A percentile compares a stretch with the other conserved stretches of the same genome.
phyloP scores from a whole-genome alignment of 2,888 invertebrate genomes.

The Charanyca ferruginea region DNA sequence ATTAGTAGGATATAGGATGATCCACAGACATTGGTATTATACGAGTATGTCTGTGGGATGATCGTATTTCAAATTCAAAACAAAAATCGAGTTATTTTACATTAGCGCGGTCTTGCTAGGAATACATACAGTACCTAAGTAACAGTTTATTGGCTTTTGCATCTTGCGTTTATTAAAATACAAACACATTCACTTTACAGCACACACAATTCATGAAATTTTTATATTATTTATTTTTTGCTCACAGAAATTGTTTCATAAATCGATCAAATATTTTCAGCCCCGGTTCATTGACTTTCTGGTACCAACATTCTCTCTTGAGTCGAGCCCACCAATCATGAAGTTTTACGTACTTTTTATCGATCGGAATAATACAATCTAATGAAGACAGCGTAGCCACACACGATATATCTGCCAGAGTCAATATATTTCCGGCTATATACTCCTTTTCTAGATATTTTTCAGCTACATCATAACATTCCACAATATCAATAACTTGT shows the following conservation, averaged over 20 bases:
- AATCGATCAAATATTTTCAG: constrained; percentile 62
- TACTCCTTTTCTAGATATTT: constrained; percentile 69
- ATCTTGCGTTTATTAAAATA: not conserved
- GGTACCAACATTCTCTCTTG: constrained; percentile 70
- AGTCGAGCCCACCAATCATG: constrained; percentile 69
- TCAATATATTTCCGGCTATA: constrained; percentile 69
- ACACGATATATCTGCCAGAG: constrained; percentile 76
- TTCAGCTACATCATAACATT: constrained; percentile 72
- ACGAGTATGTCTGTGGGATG: too few relatives aligned
- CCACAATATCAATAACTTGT: constrained; percentile 66
- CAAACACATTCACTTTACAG: not conserved
- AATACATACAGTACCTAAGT: too few relatives aligned
- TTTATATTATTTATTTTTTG: too few relatives aligned
- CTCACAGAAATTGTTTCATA: constrained; percentile 63
- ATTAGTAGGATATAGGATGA: too few relatives aligned
- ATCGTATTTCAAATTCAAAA: too few relatives aligned
- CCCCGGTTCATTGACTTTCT: constrained; percentile 69
- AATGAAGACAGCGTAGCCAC: constrained; percentile 72
- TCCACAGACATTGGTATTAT: too few relatives aligned
- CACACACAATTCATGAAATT: not conserved
- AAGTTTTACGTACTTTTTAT: constrained; percentile 63
- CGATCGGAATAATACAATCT: constrained; percentile 66
- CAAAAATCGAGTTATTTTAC: not conserved
- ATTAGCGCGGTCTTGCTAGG: not conserved
- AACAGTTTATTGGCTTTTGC: not conserved